Base-by-base conservation (phyloP, 1,140 invertebrate genomes). In the Lordiphosa stackelbergi region DNA sequence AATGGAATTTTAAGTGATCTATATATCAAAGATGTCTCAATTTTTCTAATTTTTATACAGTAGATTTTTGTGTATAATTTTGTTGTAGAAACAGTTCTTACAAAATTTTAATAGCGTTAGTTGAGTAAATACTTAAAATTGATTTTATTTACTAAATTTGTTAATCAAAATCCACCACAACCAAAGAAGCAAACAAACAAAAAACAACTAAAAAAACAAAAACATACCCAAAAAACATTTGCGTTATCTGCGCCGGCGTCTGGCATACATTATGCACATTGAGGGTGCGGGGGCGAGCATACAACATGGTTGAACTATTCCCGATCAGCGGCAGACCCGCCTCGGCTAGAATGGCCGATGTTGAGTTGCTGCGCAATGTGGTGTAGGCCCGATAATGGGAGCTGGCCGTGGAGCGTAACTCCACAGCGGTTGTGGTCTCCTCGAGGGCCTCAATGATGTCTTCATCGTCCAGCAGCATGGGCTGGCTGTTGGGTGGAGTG, bases 211-310 rank as follows among this genome's bases (percentile, higher is more conserved):
- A 45, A 9, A 42, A 48, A 57, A 37, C 13, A 41, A 57, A 73
- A 74, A 86, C 84, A 74, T 86, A 86, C 84, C 84, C 74, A 69
- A 86, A 81, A 66, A 86, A 86, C 45, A 86, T 47, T 71, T 86
- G 78, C 43, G 85, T 86, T 66, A 74, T 86, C 66, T 86, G 79
- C 46, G 84, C 62, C 42, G 85, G 85, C 59, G 85, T 85, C 72
- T 86, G 79, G 49, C 73, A 86, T 40, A 71, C 47, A 69, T 86
- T 85, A 41, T 86, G 84, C 7, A 86, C 85, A 47, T 86, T 86
- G 38, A 86, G 64, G 31, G 85, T 86, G 56, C 85, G 84, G 9
- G 85, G 85, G 12, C 85, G 84, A 56, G 79, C 63, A 28, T 69
- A 83, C 2, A 77, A 41, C 45, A 81, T 55, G 45, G 53, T 58